phyloP scores from a whole-genome alignment of 2,888 invertebrate genomes.

The Chirona hameri region DNA sequence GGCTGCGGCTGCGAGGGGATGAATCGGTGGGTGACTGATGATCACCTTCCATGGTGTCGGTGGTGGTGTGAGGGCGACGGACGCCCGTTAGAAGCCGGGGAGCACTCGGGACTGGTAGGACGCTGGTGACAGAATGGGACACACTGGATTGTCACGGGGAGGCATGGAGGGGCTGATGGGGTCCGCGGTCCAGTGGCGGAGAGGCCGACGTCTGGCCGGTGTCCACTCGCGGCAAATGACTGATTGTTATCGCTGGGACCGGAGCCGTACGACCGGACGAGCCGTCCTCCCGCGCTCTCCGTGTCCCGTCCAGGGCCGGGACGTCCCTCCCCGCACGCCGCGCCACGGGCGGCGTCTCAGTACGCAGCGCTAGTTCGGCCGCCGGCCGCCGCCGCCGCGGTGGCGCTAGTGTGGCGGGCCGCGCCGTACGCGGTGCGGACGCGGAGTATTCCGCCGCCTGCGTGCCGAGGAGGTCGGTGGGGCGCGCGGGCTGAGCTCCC shows the following conservation, averaged over 20 bases:
- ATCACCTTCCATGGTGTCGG: too few species aligned
- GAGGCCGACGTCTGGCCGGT: too few species aligned
- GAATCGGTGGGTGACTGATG: too few species aligned
- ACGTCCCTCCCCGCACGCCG: not conserved
- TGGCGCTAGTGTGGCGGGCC: not conserved
- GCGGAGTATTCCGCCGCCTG: not conserved
- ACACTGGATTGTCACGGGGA: too few species aligned
- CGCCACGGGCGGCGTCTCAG: not conserved
- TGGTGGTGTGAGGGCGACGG: too few species aligned
- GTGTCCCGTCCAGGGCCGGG: not conserved
- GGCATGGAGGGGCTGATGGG: too few species aligned
- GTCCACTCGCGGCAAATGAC: not conserved
- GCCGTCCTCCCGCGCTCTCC: not conserved
- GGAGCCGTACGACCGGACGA: not conserved
- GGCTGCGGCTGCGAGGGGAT: too few species aligned
- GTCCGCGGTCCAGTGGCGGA: too few species aligned
- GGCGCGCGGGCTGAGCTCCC: not conserved
- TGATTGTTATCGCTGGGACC: not conserved
- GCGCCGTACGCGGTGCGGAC: not conserved
- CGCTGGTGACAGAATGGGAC: too few species aligned
- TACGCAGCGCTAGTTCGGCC: not conserved
- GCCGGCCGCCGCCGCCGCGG: not conserved
- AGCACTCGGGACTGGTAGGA: too few species aligned
- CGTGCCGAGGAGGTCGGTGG: not conserved
- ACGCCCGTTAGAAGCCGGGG: too few species aligned